phyloP scores from a whole-genome alignment of 1,140 invertebrate species.

The Bombyx mori region ASM3026992v2 NC_085115.1:4772501-4773000 shows the following conservation, averaged over 20 bases:
- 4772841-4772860: no score
- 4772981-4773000: no score
- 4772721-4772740: background rate
- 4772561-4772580: no score
- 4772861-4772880: no score
- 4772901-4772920: no score
- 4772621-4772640: conserved; percentile 71
- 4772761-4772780: conserved; percentile 1
- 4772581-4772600: background rate
- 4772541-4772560: no score
- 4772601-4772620: conserved; percentile 61
- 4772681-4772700: conserved; percentile 11
- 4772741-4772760: background rate
- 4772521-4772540: no score
- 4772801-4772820: conserved; percentile 1
- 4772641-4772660: conserved; percentile 68
- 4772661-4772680: conserved; percentile 69
- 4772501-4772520: no score
- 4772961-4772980: no score
- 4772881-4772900: no score
- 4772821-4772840: background rate
- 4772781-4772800: background rate
- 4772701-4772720: background rate
- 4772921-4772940: no score
- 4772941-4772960: no score